These are phyloP conservation scores for Pavo muticus DNA, from an alignment of 2,113 vertebrate genomes.

Conservation along the genomic window DNA sequence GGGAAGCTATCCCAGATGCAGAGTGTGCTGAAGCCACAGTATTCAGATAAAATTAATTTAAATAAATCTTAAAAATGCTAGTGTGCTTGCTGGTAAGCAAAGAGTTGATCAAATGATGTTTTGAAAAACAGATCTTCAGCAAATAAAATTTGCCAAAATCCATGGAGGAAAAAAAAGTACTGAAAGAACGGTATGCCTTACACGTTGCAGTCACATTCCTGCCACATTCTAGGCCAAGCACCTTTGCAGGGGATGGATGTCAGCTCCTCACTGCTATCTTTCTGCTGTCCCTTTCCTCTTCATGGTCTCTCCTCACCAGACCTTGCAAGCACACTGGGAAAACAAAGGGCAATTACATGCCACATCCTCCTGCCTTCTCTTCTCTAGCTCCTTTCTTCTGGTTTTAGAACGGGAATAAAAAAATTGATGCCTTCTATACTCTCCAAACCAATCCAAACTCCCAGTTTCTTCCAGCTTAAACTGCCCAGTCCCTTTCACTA, in stretches of 20 bases:
- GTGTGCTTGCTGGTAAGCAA: neutral
- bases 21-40: neutral
- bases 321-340: neutral
- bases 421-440: neutral
- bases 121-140: neutral
- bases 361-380: neutral
- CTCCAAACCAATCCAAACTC: neutral
- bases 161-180: neutral
- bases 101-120: neutral
- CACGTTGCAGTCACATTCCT: neutral
- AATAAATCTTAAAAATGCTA: neutral
- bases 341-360: neutral
- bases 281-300: neutral
- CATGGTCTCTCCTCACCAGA: neutral
- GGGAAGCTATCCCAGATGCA: neutral
- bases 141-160: neutral
- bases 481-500: neutral
- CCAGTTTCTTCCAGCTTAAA: neutral
- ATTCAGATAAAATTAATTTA: neutral
- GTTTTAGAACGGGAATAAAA: neutral
- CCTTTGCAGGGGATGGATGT: fast-evolving
- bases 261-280: neutral
- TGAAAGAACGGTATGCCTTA: neutral
- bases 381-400: neutral
- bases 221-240: neutral